A percentile compares a stretch with the other conserved stretches of the same genome.
Conservation (phyloP, 2,888 invertebrate species). For the Enoplolaimus lenunculus region DNA sequence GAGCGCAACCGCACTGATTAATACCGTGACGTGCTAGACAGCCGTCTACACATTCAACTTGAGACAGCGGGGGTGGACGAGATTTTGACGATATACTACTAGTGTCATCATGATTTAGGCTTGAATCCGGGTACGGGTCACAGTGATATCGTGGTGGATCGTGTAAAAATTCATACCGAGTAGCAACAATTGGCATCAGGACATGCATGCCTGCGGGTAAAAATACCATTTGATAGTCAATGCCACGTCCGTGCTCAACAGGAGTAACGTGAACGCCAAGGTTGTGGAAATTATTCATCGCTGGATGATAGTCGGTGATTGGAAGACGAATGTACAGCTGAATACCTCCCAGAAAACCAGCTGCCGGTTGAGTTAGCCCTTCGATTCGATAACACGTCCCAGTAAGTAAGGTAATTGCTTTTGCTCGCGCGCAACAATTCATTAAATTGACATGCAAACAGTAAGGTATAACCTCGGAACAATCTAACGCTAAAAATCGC, state of each 20-base stretch:
- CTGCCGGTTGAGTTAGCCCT: background rate
- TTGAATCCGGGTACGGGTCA: background rate
- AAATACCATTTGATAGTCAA: slow-evolving; percentile 31
- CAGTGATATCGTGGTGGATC: background rate
- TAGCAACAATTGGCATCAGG: slow-evolving; percentile 29
- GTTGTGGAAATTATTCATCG: slow-evolving; percentile 31
- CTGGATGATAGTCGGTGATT: background rate
- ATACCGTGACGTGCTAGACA: background rate
- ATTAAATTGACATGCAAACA: background rate
- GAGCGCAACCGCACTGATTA: background rate
- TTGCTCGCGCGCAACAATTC: background rate
- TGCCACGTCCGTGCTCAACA: slow-evolving; percentile 29
- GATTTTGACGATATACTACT: background rate
- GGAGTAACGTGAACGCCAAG: slow-evolving; percentile 34
- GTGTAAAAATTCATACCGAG: background rate
- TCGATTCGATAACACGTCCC: background rate
- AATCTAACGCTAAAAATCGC: background rate
- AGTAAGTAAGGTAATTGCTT: background rate
- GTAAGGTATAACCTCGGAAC: background rate
- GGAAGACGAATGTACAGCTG: background rate
- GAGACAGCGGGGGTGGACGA: background rate
- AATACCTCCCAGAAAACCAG: background rate
- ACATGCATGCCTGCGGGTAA: slow-evolving; percentile 33
- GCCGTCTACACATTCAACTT: background rate
- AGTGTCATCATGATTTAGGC: background rate